A percentile compares a stretch with the other conserved stretches of the same genome.
Conservation (phyloP, 1,140 invertebrate species). For the Drosophila melanica region DNA sequence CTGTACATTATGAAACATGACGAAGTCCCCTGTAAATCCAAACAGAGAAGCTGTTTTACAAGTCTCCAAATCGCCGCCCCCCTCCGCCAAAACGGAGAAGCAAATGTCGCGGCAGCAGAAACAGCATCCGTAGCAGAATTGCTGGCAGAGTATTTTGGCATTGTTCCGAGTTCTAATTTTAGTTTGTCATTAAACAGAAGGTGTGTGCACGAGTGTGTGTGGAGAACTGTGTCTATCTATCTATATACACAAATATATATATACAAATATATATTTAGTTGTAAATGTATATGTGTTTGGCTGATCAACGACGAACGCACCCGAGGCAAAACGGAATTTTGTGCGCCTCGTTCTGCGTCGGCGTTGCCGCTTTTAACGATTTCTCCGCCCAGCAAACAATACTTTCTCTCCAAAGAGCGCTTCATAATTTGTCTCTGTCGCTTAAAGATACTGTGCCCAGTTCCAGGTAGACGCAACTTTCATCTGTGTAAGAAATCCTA, state of each 20-base stretch:
- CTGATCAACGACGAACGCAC: conserved; percentile 25
- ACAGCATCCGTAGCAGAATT: conserved; percentile 52
- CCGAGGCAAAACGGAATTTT: conserved; percentile 47
- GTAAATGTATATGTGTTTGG: conserved; percentile 3
- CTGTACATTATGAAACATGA: conserved; percentile 33
- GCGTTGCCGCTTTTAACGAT: conserved; percentile 43
- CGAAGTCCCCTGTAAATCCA: not conserved
- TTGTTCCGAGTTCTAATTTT: conserved; percentile 82
- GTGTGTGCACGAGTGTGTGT: conserved; percentile 57
- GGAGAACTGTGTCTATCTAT: conserved; percentile 39
- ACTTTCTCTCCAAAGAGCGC: conserved; percentile 37
- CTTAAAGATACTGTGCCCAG: conserved; percentile 29
- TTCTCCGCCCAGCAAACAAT: conserved; percentile 29
- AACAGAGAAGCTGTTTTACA: conserved; percentile 3
- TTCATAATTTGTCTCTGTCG: conserved; percentile 33
- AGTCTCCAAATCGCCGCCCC: conserved; percentile 22
- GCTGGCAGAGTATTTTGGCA: conserved; percentile 81
- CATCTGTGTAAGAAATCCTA: not conserved
- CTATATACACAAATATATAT: conserved; percentile 28
- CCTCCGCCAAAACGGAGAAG: conserved; percentile 36
- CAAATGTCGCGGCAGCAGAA: conserved; percentile 22
- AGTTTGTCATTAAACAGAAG: conserved; percentile 80
- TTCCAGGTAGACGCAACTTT: conserved; percentile 23
- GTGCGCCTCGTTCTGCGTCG: conserved; percentile 44
- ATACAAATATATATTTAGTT: conserved; percentile 8